Base-by-base conservation (phyloP, 2,888 invertebrate species). In the Athripsodes cinereus region DNA sequence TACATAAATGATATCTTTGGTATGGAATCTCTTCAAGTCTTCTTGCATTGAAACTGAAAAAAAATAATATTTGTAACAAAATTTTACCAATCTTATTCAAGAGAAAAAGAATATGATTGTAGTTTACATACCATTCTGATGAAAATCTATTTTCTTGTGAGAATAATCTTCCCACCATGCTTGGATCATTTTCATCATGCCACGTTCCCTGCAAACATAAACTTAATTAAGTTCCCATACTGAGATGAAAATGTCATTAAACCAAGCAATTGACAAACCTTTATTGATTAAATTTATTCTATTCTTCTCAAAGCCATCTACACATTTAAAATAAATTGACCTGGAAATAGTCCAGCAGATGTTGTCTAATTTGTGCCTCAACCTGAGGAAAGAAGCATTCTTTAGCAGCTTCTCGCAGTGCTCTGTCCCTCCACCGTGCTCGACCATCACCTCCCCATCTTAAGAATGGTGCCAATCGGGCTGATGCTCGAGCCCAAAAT, bases 21-120 rank as follows among this genome's bases (percentile, higher is more conserved):
- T 83, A 89, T 49, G 93, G 92, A 52, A 92, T 78, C 72, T 93
- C 92, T 70, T 89, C 88, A 62, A 91, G 79, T 74, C 88, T 89
- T 67, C 92, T 79, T 51, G 84, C 80, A 74, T 92, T 92, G 73
- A 86, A 89, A 70, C 89, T 88, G 72, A 53, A 74, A 75, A 57
- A 20, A 18, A 20, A 48, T 18, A 13, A 13, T 46, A n/a, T 46
- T 46, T 16, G 6, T 46, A 16, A 16, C 16, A 46, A 46, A 16
- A 46, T 16, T 46, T 46, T 46, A 46, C n/a, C n/a, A 11, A 46
- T 8, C 31, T 31, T 8, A 31, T 8, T 8, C 6, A 6, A 31
- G 6, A 31, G 31, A 31, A 11, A 11, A 6, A 31, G 31, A 8
- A 31, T 31, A 31, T 31, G 8, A 31, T 31, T 31, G 11, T 31